Percentiles rank a stretch among this genome's conserved stretches.
These are phyloP conservation scores for Ophiodon elongatus DNA, from an alignment of 2,113 vertebrate species.

Conservation along the genomic window DNA sequence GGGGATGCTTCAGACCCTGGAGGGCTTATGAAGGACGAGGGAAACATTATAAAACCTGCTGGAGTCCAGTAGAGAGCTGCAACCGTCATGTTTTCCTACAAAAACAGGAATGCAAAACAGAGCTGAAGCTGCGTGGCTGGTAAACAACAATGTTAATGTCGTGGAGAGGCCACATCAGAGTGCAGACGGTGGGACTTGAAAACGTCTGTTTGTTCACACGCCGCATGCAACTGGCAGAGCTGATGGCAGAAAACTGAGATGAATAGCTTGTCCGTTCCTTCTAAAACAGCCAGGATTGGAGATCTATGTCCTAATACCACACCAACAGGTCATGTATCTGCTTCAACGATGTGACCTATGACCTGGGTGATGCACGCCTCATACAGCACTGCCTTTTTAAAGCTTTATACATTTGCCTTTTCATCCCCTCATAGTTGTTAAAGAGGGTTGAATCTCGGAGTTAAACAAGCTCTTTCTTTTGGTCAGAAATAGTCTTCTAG, in stretches of 20 bases:
- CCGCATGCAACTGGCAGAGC: neutral
- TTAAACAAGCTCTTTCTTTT: neutral
- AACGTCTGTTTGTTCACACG: neutral
- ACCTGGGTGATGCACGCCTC: neutral
- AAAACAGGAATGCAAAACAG: neutral
- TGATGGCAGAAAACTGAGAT: slow-evolving; percentile 8
- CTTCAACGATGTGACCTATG: neutral
- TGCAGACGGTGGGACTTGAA: neutral
- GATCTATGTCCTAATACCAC: too few species aligned
- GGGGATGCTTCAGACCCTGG: neutral
- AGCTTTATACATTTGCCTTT: neutral
- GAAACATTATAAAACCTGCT: slow-evolving; percentile 15
- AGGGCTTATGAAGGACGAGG: neutral
- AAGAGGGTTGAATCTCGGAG: neutral
- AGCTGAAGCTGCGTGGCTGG: neutral
- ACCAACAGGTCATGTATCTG: neutral
- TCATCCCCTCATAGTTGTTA: neutral
- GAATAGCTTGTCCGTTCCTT: neutral
- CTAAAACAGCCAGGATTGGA: neutral
- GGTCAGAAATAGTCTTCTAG: neutral
- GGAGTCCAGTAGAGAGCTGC: neutral
- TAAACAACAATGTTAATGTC: neutral
- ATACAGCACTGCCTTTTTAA: too few species aligned
- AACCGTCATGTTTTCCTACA: neutral
- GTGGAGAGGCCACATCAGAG: neutral